Percentiles rank a stretch among this genome's conserved stretches.
These are phyloP conservation scores for Caenorhabditis brenneri DNA, from an alignment of 1,140 invertebrate species.

Conservation along the genomic window DNA sequence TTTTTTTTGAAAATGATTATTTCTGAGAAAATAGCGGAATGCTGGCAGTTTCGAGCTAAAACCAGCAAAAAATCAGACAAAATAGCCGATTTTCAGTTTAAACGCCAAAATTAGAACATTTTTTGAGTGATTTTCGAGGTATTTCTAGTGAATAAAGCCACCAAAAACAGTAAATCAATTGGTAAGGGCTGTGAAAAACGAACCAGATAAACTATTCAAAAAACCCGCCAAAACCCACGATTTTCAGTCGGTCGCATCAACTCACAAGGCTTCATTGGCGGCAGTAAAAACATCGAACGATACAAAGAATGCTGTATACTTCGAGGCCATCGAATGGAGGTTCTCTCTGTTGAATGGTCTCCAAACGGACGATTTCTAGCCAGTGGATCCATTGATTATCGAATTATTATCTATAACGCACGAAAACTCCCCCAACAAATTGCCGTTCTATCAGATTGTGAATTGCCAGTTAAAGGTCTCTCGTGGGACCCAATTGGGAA, in stretches of 20 bases:
- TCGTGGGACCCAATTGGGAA: conserved; percentile 98
- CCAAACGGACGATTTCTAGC: conserved; percentile 89
- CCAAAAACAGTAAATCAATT: no score
- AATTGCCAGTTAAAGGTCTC: conserved; percentile 77
- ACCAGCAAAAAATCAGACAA: no score
- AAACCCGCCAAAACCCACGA: background rate
- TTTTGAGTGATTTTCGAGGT: no score
- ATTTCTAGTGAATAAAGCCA: no score
- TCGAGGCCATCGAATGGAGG: conserved; percentile 46
- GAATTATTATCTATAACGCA: conserved; percentile 92
- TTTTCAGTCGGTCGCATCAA: conserved; percentile 45
- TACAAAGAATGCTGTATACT: conserved; percentile 40
- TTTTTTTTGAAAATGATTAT: no score
- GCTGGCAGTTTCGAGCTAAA: no score
- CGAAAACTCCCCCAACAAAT: conserved; percentile 82
- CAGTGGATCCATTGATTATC: conserved; percentile 93
- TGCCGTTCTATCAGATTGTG: conserved; percentile 79
- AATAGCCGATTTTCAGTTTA: no score
- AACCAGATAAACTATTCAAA: no score
- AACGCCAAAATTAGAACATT: no score
- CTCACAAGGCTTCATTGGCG: conserved; percentile 41
- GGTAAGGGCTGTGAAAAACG: no score
- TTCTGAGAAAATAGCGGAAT: no score
- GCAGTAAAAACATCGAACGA: conserved; percentile 27
- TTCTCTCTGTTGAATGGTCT: conserved; percentile 90